Evolutionary conservation across 2,888 invertebrate species (phyloP), one percentile per base, ranked within the genome.

Genomic region (Dryococelus australis): DNA sequence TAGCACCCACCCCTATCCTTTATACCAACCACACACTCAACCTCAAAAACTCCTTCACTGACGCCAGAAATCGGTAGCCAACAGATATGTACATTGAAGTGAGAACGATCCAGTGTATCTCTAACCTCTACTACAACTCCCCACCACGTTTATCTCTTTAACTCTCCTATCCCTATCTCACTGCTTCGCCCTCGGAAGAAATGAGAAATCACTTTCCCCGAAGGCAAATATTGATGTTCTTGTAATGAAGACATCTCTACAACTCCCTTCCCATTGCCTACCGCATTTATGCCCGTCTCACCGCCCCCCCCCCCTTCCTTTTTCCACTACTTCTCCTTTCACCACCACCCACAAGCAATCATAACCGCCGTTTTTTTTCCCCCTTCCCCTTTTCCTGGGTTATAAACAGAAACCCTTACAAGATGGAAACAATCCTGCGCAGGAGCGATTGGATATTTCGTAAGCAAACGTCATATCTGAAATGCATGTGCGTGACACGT

Each of bases 151-250:
- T 65, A 65, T 65, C 65, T 65, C 65, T 65, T 65, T 65, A 65
- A 65, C 65, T 65, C 65, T 24, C n/a, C 6, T 16, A 20, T 65
- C 65, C 65, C 65, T n/a, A 65, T 65, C 65, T 65, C 65, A 16
- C 47, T 47, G 4, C 65, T 65, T 65, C 65, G 65, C 65, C 6
- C 65, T 65, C 65, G 65, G 65, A 65, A 65, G 83, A 10, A 28
- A 83, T 83, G 83, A 51, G 86, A 83, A 85, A 83, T 28, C 85
- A 51, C 81, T 51, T 88, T 78, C 80, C 35, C 24, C 35, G 8
- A 87, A 85, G 78, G 27, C 85, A 87, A 87, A 87, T 87, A 87
- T 85, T 87, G 87, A 87, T 87, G 84, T 85, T 85, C 84, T 78
- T 84, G 87, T 85, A 87, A 87, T 80, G 84, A 79, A 87, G 87